Percentiles rank a stretch among this genome's conserved stretches.
These are phyloP conservation scores for Peribatodes rhomboidaria DNA, from an alignment of 2,888 invertebrate species.

Conservation along the genomic window DNA sequence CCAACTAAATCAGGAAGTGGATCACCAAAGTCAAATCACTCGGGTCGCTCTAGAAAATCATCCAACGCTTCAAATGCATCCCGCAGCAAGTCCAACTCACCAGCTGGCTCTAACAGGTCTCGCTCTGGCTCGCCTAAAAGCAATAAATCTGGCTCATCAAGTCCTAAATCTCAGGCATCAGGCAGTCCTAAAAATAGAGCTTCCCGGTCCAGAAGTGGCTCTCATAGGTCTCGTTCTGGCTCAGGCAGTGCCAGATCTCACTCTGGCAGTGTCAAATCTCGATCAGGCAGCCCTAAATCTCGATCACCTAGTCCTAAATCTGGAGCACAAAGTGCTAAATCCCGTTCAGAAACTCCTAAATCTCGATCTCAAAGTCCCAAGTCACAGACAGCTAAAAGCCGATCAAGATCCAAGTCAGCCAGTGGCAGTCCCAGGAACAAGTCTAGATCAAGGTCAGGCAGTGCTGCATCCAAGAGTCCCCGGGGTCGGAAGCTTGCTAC, in stretches of 20 bases:
- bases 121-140: conserved; percentile 79
- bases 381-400: conserved; percentile 62
- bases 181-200: conserved; percentile 69
- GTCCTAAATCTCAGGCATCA: conserved; percentile 77
- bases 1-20: conserved; percentile 76
- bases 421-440: conserved; percentile 43
- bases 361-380: conserved; percentile 67
- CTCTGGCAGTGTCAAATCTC: conserved; percentile 65
- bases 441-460: conserved; percentile 56
- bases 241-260: conserved; percentile 69
- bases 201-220: conserved; percentile 75
- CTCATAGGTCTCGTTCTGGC: conserved; percentile 65
- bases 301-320: conserved; percentile 68
- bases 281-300: conserved; percentile 70
- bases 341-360: conserved; percentile 57
- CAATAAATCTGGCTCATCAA: conserved; percentile 79
- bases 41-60: conserved; percentile 69
- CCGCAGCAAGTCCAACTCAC: conserved; percentile 80
- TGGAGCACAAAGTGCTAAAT: conserved; percentile 67
- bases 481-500: conserved; percentile 67
- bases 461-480: conserved; percentile 50
- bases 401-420: conserved; percentile 41
- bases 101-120: conserved; percentile 73
- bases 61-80: conserved; percentile 74
- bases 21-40: conserved; percentile 76